Percentiles rank a stretch among this genome's conserved stretches.
phyloP scores from a whole-genome alignment of 2,113 vertebrate species.

The Microtus richardsoni region DNA sequence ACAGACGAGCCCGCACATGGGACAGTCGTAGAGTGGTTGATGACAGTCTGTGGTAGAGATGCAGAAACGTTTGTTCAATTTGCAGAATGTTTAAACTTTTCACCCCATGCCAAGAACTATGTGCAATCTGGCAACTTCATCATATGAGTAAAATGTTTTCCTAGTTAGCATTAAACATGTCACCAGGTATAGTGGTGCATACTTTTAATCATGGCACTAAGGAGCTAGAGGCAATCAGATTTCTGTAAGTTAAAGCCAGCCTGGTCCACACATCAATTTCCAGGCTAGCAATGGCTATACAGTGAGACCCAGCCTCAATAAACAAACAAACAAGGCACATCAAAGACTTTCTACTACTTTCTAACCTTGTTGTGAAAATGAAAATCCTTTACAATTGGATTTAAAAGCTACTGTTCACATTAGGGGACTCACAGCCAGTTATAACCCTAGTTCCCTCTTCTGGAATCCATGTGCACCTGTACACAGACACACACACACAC shows the following conservation, averaged over 20 bases:
- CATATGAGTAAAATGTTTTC: background rate
- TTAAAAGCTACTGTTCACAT: background rate
- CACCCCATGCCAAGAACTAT: slow-evolving; percentile 2
- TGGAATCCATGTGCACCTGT: background rate
- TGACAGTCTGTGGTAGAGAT: slow-evolving; percentile 69
- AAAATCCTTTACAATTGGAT: background rate
- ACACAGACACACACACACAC: background rate
- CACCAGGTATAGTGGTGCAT: background rate
- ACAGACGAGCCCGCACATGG: slow-evolving; percentile 92
- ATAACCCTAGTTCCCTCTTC: background rate
- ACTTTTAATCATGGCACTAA: background rate
- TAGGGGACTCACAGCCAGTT: background rate
- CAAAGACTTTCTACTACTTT: slow-evolving; percentile 13
- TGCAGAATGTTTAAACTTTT: slow-evolving; percentile 40
- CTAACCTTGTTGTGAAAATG: background rate
- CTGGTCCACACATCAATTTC: background rate
- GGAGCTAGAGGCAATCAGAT: background rate
- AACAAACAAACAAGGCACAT: background rate
- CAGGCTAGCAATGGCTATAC: background rate
- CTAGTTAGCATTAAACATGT: slow-evolving; percentile 19
- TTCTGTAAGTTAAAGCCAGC: background rate
- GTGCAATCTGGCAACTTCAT: background rate
- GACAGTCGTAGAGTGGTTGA: slow-evolving; percentile 89
- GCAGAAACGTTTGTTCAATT: slow-evolving; percentile 64
- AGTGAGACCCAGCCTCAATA: background rate